phyloP scores from a whole-genome alignment of 2,113 vertebrate genomes.

The Tragelaphus strepsiceros region DNA sequence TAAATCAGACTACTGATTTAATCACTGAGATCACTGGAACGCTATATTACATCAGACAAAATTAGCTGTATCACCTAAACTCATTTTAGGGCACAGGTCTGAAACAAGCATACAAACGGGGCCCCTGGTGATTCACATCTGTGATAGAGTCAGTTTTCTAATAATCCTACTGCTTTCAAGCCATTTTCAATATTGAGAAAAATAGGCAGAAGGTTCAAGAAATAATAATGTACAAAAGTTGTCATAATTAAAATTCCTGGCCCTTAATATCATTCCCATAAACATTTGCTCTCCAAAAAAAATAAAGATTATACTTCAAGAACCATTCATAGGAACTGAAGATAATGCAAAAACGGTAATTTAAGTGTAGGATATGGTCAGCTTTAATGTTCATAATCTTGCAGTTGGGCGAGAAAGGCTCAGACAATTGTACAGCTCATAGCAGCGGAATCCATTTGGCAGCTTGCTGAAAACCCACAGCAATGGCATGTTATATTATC shows the following conservation, averaged over 20 bases:
- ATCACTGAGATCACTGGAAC: background rate
- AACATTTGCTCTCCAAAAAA: background rate
- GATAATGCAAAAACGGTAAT: conserved; percentile 6
- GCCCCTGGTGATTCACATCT: background rate
- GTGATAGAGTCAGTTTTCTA: background rate
- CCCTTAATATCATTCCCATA: background rate
- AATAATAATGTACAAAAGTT: background rate
- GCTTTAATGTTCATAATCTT: background rate
- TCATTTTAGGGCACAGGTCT: background rate
- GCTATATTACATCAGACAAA: background rate
- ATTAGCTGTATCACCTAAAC: background rate
- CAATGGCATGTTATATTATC: background rate
- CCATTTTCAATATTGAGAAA: background rate
- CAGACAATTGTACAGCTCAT: background rate
- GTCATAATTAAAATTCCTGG: background rate
- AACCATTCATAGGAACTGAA: background rate
- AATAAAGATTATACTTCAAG: conserved; percentile 15
- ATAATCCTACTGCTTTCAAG: background rate
- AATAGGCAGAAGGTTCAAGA: background rate
- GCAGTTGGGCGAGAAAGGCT: background rate
- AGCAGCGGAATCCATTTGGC: background rate
- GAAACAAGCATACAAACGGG: background rate
- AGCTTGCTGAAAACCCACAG: background rate
- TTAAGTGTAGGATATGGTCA: conserved; percentile 17
- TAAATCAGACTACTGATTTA: background rate